A percentile compares a stretch with the other conserved stretches of the same genome.
Evolutionary conservation across 2,113 vertebrate genomes (phyloP).

Genomic region (Xiphias gladius): DNA sequence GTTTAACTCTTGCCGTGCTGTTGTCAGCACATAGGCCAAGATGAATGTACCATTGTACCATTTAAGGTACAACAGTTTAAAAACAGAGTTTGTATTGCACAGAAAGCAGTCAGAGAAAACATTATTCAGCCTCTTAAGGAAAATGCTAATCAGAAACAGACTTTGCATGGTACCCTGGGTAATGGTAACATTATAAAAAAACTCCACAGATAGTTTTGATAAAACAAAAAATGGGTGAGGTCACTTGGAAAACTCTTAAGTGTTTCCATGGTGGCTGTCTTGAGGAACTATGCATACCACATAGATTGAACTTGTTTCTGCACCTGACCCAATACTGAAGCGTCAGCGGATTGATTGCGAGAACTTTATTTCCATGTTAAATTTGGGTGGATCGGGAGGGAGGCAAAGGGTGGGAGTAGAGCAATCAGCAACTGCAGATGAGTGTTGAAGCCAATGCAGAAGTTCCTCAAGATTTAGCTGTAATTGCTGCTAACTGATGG

Average conservation of each 20-base stretch:
- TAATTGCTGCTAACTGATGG: too few species aligned
- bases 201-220: not conserved
- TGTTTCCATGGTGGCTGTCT: slow-evolving; percentile 31
- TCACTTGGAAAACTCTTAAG: slow-evolving; percentile 5
- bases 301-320: slow-evolving; percentile 44
- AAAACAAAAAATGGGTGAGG: not conserved
- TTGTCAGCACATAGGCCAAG: not conserved
- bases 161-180: not conserved
- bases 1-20: not conserved
- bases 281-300: slow-evolving; percentile 12
- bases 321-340: slow-evolving; percentile 50
- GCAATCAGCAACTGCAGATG: slow-evolving; percentile 2
- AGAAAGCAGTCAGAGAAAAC: not conserved
- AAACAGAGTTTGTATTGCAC: slow-evolving; percentile 4
- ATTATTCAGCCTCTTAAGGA: not conserved
- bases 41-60: slow-evolving; percentile 2
- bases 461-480: not conserved
- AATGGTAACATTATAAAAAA: not conserved
- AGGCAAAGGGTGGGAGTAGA: not conserved
- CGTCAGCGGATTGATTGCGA: slow-evolving; percentile 52
- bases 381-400: not conserved
- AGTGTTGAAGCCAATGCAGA: not conserved
- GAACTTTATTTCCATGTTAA: slow-evolving; percentile 49
- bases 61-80: not conserved
- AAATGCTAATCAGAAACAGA: not conserved